A percentile compares a stretch with the other conserved stretches of the same genome.
Conservation (phyloP, 2,888 invertebrate genomes). For the Tenodera sinensis region DNA sequence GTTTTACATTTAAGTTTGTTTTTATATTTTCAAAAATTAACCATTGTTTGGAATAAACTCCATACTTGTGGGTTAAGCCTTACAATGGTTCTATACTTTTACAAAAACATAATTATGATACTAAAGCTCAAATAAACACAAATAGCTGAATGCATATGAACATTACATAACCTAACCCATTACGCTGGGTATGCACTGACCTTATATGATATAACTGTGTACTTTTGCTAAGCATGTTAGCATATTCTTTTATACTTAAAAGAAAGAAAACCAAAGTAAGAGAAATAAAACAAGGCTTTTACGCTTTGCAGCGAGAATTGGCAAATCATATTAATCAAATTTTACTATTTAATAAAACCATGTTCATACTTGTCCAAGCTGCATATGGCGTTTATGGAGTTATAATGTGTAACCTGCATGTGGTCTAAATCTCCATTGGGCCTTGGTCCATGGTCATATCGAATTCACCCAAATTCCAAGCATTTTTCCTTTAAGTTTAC, state of each 20-base stretch:
- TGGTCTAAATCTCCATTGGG: neutral
- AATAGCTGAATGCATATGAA: neutral
- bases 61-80: constrained; percentile 6
- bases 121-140: neutral
- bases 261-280: neutral
- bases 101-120: neutral
- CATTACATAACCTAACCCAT: neutral
- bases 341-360: neutral
- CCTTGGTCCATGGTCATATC: constrained; percentile 36
- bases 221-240: neutral
- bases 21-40: neutral
- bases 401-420: neutral
- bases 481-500: constrained; percentile 10
- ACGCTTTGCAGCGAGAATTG: neutral
- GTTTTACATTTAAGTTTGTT: neutral
- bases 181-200: neutral
- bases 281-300: no score
- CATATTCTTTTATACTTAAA: neutral
- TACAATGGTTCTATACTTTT: neutral
- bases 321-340: neutral
- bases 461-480: constrained; percentile 51
- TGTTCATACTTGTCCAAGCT: neutral
- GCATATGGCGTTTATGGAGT: neutral
- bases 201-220: neutral
- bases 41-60: neutral